Evolutionary conservation across 2,113 vertebrate species (phyloP).

Genomic region (Xyrauchen texanus): DNA sequence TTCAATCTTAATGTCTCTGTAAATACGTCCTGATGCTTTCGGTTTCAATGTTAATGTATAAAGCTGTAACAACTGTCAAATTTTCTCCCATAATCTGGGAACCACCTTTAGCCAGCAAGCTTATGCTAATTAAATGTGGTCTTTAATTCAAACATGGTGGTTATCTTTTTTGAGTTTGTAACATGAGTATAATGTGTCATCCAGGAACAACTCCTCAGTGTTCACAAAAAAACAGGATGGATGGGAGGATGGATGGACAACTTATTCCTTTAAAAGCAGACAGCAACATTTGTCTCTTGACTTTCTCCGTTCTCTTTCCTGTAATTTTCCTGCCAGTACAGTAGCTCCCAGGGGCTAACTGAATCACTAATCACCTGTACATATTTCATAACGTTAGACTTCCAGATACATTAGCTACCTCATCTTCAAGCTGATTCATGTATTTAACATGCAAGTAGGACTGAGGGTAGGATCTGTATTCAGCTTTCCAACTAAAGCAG

Average conservation of each 20-base stretch:
- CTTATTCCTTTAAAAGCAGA: background rate
- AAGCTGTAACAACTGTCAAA: slow-evolving; percentile 32
- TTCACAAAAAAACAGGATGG: no score
- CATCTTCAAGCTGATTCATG: slow-evolving; percentile 35
- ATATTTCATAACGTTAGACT: slow-evolving; percentile 39
- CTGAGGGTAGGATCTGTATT: slow-evolving; percentile 14
- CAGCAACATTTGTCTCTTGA: background rate
- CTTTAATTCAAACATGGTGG: slow-evolving; percentile 41
- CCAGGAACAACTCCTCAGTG: no score
- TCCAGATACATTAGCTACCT: slow-evolving; percentile 26
- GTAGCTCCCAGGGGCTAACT: background rate
- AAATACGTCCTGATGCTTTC: slow-evolving; percentile 37
- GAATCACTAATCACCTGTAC: slow-evolving; percentile 41
- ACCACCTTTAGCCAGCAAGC: slow-evolving; percentile 24
- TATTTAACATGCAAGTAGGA: slow-evolving; percentile 21
- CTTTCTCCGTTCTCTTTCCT: background rate
- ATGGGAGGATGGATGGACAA: no score
- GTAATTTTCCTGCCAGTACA: background rate
- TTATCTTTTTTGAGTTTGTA: no score
- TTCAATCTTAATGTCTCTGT: slow-evolving; percentile 29
- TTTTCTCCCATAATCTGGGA: slow-evolving; percentile 33
- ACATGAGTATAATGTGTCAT: no score
- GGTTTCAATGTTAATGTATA: slow-evolving; percentile 38
- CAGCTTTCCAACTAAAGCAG: background rate
- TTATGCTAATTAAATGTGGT: slow-evolving; percentile 56